Conservation (phyloP, 1,140 invertebrate species). For the Camponotus pennsylvanicus region DNA sequence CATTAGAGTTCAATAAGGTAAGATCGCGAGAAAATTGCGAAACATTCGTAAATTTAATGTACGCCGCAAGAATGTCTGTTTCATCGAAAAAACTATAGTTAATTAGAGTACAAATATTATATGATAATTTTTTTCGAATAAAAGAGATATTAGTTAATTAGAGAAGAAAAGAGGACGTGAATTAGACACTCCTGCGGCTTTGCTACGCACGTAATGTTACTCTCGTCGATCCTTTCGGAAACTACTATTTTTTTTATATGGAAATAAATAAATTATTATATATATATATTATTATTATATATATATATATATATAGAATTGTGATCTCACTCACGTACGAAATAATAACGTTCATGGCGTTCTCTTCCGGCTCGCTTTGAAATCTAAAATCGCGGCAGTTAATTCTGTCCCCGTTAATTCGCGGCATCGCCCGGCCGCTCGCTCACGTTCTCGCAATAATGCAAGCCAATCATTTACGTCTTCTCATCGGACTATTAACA, state of each 20-base stretch:
- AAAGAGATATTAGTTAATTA: too few species aligned
- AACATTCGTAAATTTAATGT: not conserved
- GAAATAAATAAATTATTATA: not conserved
- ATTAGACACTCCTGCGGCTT: not conserved
- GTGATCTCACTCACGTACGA: not conserved
- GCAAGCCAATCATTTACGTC: slow-evolving; percentile 67
- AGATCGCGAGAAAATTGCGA: not conserved
- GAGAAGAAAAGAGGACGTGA: too few species aligned
- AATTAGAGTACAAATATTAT: too few species aligned
- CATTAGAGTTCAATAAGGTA: slow-evolving; percentile 4
- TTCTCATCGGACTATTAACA: slow-evolving; percentile 69
- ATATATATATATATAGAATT: too few species aligned
- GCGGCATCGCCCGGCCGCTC: not conserved
- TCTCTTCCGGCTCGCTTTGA: slow-evolving; percentile 57
- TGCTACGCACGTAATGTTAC: not conserved
- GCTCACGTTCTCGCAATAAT: slow-evolving; percentile 15
- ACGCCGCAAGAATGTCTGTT: not conserved
- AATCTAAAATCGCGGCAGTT: slow-evolving; percentile 55
- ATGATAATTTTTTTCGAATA: too few species aligned
- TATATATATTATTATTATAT: too few species aligned
- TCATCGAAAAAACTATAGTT: not conserved
- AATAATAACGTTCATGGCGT: slow-evolving; percentile 9
- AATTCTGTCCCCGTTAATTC: slow-evolving; percentile 50
- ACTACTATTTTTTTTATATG: not conserved
- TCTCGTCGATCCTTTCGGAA: not conserved